A percentile compares a stretch with the other conserved stretches of the same genome.
These are phyloP conservation scores for Micropterix aruncella DNA, from an alignment of 2,888 invertebrate species.

Conservation along the genomic window DNA sequence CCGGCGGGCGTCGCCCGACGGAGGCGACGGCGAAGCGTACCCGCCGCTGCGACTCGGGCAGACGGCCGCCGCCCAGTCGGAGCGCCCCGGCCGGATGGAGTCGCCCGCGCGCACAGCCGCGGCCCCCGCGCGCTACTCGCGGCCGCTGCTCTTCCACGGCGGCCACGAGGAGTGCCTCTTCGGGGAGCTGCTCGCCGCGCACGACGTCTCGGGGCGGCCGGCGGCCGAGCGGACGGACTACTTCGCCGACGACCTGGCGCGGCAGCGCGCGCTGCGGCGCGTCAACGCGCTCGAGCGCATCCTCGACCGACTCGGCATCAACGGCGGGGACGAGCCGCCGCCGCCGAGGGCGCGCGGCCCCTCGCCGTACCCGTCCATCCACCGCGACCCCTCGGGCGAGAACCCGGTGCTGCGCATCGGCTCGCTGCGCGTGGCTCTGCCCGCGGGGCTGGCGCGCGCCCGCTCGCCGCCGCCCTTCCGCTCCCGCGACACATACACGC, in stretches of 20 bases:
- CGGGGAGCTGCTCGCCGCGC: too few relatives aligned
- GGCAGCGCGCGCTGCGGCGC: not conserved
- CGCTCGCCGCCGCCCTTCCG: too few relatives aligned
- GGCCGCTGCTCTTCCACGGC: not conserved
- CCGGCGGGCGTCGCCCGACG: not conserved
- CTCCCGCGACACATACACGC: not conserved
- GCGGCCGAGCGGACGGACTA: not conserved
- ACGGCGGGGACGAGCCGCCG: too few relatives aligned
- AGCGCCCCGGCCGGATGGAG: too few relatives aligned
- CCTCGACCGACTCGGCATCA: not conserved
- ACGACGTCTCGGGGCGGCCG: too few relatives aligned
- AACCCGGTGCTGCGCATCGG: too few relatives aligned
- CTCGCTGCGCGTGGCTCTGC: too few relatives aligned
- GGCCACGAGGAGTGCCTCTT: not conserved
- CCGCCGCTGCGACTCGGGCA: not conserved
- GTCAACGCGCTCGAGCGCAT: not conserved
- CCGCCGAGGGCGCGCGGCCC: too few relatives aligned
- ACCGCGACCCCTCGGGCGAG: too few relatives aligned
- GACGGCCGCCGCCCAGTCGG: not conserved
- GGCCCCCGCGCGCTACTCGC: not conserved
- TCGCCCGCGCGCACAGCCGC: not conserved
- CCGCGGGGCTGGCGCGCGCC: too few relatives aligned
- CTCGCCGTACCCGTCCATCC: too few relatives aligned
- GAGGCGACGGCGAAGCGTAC: not conserved
- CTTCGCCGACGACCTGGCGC: not conserved